Conservation (phyloP, 2,888 invertebrate genomes). For the Odontomyia ornata region DNA sequence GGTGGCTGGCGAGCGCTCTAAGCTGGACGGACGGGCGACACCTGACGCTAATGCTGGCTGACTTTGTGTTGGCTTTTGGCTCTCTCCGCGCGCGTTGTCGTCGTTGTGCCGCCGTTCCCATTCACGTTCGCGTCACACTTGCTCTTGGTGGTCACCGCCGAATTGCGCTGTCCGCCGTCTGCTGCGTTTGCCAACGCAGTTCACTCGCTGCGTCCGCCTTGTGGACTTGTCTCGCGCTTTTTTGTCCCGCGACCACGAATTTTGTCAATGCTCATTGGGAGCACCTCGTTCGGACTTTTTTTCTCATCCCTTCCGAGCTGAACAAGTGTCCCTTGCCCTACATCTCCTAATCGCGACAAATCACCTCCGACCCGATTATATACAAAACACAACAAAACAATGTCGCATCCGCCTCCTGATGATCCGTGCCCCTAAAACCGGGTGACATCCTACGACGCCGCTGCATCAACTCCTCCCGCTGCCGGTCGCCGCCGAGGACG, state of each 20-base stretch:
- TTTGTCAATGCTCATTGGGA: background rate
- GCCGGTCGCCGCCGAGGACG: background rate
- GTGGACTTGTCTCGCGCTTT: slow-evolving; percentile 19
- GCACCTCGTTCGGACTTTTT: too few relatives aligned
- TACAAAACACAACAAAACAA: background rate
- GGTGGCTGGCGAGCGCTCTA: slow-evolving; percentile 19
- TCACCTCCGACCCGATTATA: background rate
- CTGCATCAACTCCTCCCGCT: slow-evolving; percentile 36
- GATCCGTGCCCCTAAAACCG: slow-evolving; percentile 26
- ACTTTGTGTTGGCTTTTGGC: slow-evolving; percentile 43
- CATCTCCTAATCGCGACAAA: background rate
- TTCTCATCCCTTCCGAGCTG: background rate
- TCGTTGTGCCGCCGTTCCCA: slow-evolving; percentile 18
- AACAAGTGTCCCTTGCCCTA: background rate
- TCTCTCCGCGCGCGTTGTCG: slow-evolving; percentile 46
- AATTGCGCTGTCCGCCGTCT: slow-evolving; percentile 13
- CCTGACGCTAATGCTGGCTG: slow-evolving; percentile 45
- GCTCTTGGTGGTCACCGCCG: slow-evolving; percentile 28
- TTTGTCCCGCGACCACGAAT: slow-evolving; percentile 18
- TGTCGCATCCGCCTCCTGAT: slow-evolving; percentile 37
- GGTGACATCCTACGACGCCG: slow-evolving; percentile 35
- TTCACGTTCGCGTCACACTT: slow-evolving; percentile 40
- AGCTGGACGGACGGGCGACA: slow-evolving; percentile 45
- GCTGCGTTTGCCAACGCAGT: slow-evolving; percentile 21
- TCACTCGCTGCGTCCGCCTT: slow-evolving; percentile 32